Base-by-base conservation (phyloP, 1,140 invertebrate genomes). In the Panulirus ornatus region DNA sequence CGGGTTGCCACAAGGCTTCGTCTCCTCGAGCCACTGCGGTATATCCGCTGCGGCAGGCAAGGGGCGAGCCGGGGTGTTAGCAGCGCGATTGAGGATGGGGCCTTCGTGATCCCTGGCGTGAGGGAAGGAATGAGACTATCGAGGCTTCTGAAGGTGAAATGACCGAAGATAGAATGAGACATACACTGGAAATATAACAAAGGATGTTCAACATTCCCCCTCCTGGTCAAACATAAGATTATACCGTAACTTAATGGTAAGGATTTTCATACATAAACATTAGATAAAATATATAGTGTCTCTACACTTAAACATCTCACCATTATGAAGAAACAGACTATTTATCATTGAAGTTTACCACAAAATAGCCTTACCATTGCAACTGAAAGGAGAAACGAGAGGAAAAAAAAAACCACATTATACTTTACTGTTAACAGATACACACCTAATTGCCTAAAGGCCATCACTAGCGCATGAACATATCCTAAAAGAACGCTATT, bases 91-190 rank as follows among this genome's bases (percentile, higher is more conserved):
- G 30, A 27, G 8, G 30, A 66, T 16, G 40, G 1, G 70, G 71
- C 2, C n/a, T 2, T 1, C 8, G 36, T 42, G 71, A 75, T 38
- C 71, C 19, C 9, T 75, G 19, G 2, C 36, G 6, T 34, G 16
- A 0, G 36, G 71, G 71, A 75, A 84, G 27, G 66, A 75, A 63
- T 71, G 82, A 84, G 71, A 84, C 58, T 22, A 84, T 71, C 71
- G 82, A n/a, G 30, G 71, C 58, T 70, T 38, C 71, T 19, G 58
- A 47, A 44, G 63, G 36, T 8, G 19, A 73, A 27, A 36, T 44
- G 82, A 84, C 42, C 63, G 34, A 40, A 71, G 54, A 22, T 70
- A 51, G 54, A 70, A 84, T 16, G 51, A 58, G 22, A 11, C 11
- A 22, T 11, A 22, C 22, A 22, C 11, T 11, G 51, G 51, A 58